A percentile compares a stretch with the other conserved stretches of the same genome.
Evolutionary conservation across 2,888 invertebrate genomes (phyloP).

Genomic region (Drosophila pseudotalamancana): DNA sequence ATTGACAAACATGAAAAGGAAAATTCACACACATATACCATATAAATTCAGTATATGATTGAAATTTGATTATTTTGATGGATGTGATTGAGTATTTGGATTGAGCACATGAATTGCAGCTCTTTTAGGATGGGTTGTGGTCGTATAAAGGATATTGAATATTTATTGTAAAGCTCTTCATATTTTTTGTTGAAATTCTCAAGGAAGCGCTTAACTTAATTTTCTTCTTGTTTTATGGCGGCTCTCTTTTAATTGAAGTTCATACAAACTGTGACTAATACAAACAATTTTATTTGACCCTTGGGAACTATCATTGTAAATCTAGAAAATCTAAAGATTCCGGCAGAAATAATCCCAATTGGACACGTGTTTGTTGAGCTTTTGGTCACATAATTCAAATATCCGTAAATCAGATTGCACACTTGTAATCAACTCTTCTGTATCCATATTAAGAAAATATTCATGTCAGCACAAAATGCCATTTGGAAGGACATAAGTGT

Average conservation of each 20-base stretch:
- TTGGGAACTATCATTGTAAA: no score
- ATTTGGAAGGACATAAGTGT: conserved; percentile 42
- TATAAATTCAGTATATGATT: conserved; percentile 61
- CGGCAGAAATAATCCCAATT: conserved; percentile 25
- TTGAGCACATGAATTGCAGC: conserved; percentile 28
- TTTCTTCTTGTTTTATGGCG: no score
- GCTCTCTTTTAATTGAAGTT: no score
- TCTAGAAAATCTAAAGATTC: conserved; percentile 9
- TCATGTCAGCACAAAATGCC: conserved; percentile 51
- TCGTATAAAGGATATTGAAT: neutral
- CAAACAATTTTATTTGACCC: no score
- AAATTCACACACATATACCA: conserved; percentile 31
- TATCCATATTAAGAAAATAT: conserved; percentile 33
- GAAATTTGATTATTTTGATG: conserved; percentile 63
- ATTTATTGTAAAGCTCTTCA: neutral
- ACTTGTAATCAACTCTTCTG: conserved; percentile 57
- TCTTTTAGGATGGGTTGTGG: neutral
- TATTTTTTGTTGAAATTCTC: neutral
- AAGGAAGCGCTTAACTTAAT: no score
- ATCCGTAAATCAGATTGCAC: conserved; percentile 40
- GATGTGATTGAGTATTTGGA: conserved; percentile 39
- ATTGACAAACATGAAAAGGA: conserved; percentile 68
- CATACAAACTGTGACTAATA: no score
- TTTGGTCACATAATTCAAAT: conserved; percentile 32
- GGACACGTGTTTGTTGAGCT: conserved; percentile 8